phyloP scores from a whole-genome alignment of 2,797 vertebrate species.

The Loriculus beryllinus region DNA sequence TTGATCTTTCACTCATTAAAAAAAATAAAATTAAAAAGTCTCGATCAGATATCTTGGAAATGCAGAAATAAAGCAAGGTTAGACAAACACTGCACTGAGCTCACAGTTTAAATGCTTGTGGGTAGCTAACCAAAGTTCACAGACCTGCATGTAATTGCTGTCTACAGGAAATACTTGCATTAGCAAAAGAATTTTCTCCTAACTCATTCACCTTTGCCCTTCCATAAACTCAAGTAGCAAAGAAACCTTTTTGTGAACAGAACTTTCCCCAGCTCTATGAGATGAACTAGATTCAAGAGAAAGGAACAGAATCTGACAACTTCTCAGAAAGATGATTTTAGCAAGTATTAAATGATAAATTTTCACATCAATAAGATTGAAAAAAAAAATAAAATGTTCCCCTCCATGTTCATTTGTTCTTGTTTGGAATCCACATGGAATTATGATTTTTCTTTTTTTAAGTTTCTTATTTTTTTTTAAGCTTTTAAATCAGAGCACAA shows the following conservation, averaged over 20 bases:
- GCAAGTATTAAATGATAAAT: background rate
- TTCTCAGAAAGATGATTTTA: background rate
- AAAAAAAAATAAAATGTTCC: background rate
- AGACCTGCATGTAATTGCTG: slow-evolving; percentile 58
- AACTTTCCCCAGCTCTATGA: background rate
- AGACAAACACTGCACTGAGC: slow-evolving; percentile 25
- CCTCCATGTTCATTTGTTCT: background rate
- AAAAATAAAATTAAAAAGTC: background rate
- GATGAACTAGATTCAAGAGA: background rate
- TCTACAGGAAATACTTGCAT: slow-evolving; percentile 63
- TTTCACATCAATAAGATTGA: background rate
- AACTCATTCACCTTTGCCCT: slow-evolving; percentile 1
- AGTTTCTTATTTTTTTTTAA: background rate
- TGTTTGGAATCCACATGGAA: background rate
- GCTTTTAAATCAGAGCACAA: background rate
- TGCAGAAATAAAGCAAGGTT: background rate
- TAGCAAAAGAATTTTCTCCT: slow-evolving; percentile 22
- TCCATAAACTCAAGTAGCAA: background rate
- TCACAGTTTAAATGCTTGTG: slow-evolving; percentile 40
- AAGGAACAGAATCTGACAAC: background rate
- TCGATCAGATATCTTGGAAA: slow-evolving; percentile 31
- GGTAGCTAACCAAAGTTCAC: slow-evolving; percentile 56
- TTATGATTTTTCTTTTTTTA: background rate
- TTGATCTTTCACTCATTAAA: background rate
- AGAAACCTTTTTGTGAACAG: background rate